phyloP scores from a whole-genome alignment of 2,113 vertebrate genomes.

The Corythoichthys intestinalis region DNA sequence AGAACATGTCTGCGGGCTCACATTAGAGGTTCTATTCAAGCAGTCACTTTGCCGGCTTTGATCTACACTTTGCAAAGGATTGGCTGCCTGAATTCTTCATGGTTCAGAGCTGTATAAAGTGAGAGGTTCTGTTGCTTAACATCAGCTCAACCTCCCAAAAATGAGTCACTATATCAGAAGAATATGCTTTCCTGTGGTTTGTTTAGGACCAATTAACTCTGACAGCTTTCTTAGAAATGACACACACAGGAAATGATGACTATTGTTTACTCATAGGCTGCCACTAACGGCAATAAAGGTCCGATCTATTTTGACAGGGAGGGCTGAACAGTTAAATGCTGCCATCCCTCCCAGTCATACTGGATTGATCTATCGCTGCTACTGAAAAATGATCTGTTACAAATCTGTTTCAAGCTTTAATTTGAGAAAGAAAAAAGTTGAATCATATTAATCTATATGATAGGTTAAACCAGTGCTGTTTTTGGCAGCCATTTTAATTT shows the following conservation, averaged over 20 bases:
- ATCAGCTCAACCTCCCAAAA: slow-evolving; percentile 3
- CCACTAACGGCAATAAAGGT: no score
- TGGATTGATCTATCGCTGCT: no score
- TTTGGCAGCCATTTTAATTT: no score
- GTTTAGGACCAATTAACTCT: slow-evolving; percentile 17
- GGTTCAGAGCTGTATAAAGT: slow-evolving; percentile 61
- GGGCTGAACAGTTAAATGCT: no score
- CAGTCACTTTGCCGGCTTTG: slow-evolving; percentile 72
- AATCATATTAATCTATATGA: no score
- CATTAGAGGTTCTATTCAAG: slow-evolving; percentile 72
- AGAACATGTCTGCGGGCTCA: slow-evolving; percentile 69
- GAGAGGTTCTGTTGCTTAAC: slow-evolving; percentile 58
- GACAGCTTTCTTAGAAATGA: neutral
- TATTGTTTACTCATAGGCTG: neutral
- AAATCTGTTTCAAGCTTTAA: no score
- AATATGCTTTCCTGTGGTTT: slow-evolving; percentile 36
- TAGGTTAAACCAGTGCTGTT: no score
- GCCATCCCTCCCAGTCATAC: no score
- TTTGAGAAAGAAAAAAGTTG: no score
- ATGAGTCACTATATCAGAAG: neutral
- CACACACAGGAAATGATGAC: neutral
- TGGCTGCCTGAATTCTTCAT: slow-evolving; percentile 70
- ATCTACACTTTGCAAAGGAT: slow-evolving; percentile 75
- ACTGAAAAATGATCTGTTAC: no score
- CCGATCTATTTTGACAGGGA: no score